A percentile compares a stretch with the other conserved stretches of the same genome.
These are phyloP conservation scores for Campoletis raptor DNA, from an alignment of 2,888 invertebrate species.

Conservation along the genomic window DNA sequence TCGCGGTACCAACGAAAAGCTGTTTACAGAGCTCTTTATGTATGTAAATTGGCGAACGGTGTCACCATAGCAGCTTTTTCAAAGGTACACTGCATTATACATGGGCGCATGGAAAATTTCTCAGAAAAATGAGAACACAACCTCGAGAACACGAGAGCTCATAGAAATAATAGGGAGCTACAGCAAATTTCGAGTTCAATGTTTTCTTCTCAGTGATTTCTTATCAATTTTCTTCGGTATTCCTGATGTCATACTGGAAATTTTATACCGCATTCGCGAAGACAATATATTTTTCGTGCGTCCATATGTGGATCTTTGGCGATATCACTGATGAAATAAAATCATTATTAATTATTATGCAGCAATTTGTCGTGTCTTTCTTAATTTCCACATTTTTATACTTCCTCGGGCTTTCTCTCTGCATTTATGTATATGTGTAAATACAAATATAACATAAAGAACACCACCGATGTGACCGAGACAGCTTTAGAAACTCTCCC, in stretches of 20 bases:
- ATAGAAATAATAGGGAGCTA: neutral
- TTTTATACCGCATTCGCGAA: neutral
- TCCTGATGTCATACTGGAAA: neutral
- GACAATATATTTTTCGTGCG: neutral
- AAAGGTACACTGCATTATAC: constrained; percentile 7
- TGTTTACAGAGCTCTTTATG: constrained; percentile 70
- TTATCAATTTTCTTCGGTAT: neutral
- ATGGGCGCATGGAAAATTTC: neutral
- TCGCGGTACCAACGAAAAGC: constrained; percentile 36
- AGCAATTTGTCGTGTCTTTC: neutral
- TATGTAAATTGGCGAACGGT: constrained; percentile 69
- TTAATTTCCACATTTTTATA: too few relatives aligned
- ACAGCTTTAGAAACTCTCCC: constrained; percentile 54
- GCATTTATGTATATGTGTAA: neutral
- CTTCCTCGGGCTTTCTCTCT: neutral
- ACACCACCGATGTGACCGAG: constrained; percentile 23
- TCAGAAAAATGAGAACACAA: neutral
- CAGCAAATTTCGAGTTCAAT: neutral
- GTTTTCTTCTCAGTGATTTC: neutral
- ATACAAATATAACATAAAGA: constrained; percentile 11
- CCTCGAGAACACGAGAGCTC: neutral
- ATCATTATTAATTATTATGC: neutral
- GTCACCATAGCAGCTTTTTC: constrained; percentile 27
- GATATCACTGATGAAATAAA: neutral
- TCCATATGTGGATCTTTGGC: neutral